These are phyloP conservation scores for Calliphora vomitoria DNA, from an alignment of 2,888 invertebrate species.

Conservation along the genomic window DNA sequence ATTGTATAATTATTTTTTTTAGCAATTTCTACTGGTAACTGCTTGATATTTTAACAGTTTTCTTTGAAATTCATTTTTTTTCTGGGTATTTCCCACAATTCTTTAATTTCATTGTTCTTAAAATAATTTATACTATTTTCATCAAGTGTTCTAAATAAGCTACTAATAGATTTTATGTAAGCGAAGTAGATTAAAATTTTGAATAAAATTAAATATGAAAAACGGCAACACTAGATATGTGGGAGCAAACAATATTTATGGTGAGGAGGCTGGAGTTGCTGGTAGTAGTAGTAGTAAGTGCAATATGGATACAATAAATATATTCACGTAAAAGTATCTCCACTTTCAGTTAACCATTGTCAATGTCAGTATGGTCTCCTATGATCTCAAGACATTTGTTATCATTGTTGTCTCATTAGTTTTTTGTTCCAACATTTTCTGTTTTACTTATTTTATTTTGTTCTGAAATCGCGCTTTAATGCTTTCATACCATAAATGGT, in stretches of 20 bases:
- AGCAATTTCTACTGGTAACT: too few species aligned
- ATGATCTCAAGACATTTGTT: conserved; percentile 57
- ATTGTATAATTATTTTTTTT: too few species aligned
- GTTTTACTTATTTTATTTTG: conserved; percentile 49
- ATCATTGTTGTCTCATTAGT: conserved; percentile 71
- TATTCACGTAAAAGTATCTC: conserved; percentile 29
- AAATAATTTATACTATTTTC: too few species aligned
- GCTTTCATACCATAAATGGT: conserved; percentile 80
- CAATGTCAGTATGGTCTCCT: conserved; percentile 56
- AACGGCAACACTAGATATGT: conserved; percentile 13
- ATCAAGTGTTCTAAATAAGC: too few species aligned
- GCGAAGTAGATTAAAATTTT: too few species aligned
- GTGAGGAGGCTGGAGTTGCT: neutral
- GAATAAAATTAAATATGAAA: too few species aligned
- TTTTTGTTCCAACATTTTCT: conserved; percentile 55
- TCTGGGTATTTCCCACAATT: too few species aligned
- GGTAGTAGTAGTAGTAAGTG: conserved; percentile 4
- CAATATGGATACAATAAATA: conserved; percentile 4
- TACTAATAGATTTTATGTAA: too few species aligned
- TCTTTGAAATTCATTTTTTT: too few species aligned
- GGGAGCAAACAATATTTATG: conserved; percentile 34
- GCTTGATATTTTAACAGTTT: too few species aligned
- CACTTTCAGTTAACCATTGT: conserved; percentile 41
- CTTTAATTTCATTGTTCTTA: too few species aligned
- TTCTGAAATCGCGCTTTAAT: conserved; percentile 69